Evolutionary conservation across 2,888 invertebrate species (phyloP).

Genomic region (Eupithecia exiguata): DNA sequence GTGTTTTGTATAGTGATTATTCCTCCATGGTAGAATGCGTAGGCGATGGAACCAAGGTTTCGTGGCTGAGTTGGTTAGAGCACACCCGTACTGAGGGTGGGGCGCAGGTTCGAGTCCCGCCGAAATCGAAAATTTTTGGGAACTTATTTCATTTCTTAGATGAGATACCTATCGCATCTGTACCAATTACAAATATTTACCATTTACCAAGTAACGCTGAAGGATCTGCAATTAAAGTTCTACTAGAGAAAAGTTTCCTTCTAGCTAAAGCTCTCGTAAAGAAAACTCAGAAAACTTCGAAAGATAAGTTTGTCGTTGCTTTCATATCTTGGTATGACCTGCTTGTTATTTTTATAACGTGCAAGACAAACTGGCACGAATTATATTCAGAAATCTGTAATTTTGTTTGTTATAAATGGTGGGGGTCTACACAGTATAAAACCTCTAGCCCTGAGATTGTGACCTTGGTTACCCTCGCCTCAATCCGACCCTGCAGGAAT

Average conservation of each 20-base stretch:
- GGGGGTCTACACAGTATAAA: too few species aligned
- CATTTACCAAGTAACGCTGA: slow-evolving; percentile 3
- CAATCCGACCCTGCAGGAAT: too few species aligned
- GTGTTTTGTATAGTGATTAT: too few species aligned
- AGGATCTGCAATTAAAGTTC: not conserved
- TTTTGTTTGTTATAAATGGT: not conserved
- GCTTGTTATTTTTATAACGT: not conserved
- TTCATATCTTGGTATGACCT: not conserved
- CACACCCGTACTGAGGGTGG: too few species aligned
- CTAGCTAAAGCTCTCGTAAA: slow-evolving; percentile 1
- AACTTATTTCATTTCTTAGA: too few species aligned
- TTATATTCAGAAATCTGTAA: not conserved
- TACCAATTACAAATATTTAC: not conserved
- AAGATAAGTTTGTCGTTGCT: not conserved
- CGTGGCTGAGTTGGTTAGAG: too few species aligned
- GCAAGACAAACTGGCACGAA: not conserved
- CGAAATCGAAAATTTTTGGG: too few species aligned
- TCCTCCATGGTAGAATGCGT: too few species aligned
- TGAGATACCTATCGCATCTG: not conserved
- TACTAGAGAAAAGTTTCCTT: not conserved
- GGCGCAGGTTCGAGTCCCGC: too few species aligned
- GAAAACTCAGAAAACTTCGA: not conserved
- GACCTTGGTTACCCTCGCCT: too few species aligned
- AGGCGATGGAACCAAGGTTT: too few species aligned
- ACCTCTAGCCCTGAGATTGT: too few species aligned